Evolutionary conservation across 2,797 vertebrate species (phyloP).

Genomic region (Chiloscyllium punctatum): DNA sequence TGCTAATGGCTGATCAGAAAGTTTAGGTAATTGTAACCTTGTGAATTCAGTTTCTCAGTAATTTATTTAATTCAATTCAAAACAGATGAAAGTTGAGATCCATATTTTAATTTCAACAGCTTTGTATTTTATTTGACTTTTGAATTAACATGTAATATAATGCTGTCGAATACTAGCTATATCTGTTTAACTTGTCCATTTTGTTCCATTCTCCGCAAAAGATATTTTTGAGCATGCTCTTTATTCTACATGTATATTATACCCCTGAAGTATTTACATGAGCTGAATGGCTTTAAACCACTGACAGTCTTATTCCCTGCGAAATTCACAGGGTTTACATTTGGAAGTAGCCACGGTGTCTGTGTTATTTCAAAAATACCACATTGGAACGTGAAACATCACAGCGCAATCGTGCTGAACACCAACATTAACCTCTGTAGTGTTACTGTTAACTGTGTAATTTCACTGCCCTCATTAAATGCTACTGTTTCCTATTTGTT

Average conservation of each 20-base stretch:
- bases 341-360: not conserved
- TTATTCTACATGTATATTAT: not conserved
- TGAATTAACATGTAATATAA: not conserved
- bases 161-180: not conserved
- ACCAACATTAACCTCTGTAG: not conserved
- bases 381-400: not conserved
- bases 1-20: not conserved
- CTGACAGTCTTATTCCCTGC: not conserved
- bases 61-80: conserved; percentile 17
- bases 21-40: not conserved
- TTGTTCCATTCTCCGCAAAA: not conserved
- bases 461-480: not conserved
- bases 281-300: not conserved
- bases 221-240: not conserved
- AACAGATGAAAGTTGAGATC: not conserved
- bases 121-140: not conserved
- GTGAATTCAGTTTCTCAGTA: not conserved
- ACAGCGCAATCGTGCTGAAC: not conserved
- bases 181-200: not conserved
- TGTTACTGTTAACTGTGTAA: not conserved
- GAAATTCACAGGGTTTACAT: not conserved
- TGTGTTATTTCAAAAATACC: not conserved
- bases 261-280: not conserved
- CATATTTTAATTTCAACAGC: not conserved
- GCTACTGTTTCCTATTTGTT: not conserved